Conservation (phyloP, 2,888 invertebrate genomes). For the Danaus chrysippus region DNA sequence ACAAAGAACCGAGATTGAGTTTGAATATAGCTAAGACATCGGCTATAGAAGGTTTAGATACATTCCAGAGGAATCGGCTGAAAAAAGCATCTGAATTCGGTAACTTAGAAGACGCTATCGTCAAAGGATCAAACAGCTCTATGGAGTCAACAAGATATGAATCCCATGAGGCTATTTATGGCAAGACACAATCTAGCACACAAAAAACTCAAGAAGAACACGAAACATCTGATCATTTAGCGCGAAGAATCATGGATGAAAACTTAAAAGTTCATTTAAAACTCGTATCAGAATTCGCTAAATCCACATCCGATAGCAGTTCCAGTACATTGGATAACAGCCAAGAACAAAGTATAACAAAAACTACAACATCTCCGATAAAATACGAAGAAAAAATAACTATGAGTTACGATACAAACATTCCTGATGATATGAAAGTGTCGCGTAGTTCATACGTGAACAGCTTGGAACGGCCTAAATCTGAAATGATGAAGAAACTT, state of each 20-base stretch:
- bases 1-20: conserved; percentile 79
- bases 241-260: conserved; percentile 71
- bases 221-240: conserved; percentile 70
- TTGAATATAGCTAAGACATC: conserved; percentile 71
- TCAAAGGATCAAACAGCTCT: conserved; percentile 74
- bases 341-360: conserved; percentile 53
- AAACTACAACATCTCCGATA: conserved; percentile 46
- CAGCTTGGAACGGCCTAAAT: conserved; percentile 81
- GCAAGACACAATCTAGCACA: conserved; percentile 44
- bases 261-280: conserved; percentile 72
- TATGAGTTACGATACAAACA: conserved; percentile 78
- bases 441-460: conserved; percentile 80
- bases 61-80: conserved; percentile 82
- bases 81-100: conserved; percentile 89
- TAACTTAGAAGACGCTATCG: conserved; percentile 86
- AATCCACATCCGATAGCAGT: conserved; percentile 71
- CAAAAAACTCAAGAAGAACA: conserved; percentile 52
- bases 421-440: conserved; percentile 82
- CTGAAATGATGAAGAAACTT: conserved; percentile 79
- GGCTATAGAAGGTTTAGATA: conserved; percentile 82
- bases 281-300: conserved; percentile 71
- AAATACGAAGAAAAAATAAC: conserved; percentile 69
- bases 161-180: conserved; percentile 43
- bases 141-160: conserved; percentile 65
- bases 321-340: conserved; percentile 64